phyloP scores from a whole-genome alignment of 1,140 invertebrate species.

The Adelges cooleyi region DNA sequence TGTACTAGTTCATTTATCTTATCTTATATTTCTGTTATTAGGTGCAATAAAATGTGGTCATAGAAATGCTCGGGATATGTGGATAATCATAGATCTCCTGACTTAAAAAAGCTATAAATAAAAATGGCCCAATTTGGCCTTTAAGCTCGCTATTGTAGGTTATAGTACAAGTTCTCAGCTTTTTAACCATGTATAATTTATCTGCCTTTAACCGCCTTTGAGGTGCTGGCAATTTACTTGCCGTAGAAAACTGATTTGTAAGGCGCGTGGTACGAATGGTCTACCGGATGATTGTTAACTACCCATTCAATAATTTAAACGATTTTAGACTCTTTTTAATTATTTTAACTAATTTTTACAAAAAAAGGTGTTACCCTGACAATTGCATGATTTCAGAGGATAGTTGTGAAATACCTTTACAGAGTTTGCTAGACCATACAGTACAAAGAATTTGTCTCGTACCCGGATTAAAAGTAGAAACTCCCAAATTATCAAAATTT shows the following conservation, averaged over 20 bases:
- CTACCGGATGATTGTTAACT: too few relatives aligned
- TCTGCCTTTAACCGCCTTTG: not conserved
- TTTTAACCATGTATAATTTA: too few relatives aligned
- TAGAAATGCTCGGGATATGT: conserved; percentile 2
- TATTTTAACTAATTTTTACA: too few relatives aligned
- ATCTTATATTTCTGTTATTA: conserved; percentile 1
- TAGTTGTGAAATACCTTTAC: not conserved
- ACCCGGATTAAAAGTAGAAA: not conserved
- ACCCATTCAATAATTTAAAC: too few relatives aligned
- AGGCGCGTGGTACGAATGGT: too few relatives aligned
- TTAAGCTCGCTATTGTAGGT: not conserved
- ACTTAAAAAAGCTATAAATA: not conserved
- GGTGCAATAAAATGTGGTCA: conserved; percentile 3
- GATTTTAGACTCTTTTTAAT: not conserved
- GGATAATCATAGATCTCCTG: not conserved
- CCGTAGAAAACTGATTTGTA: not conserved
- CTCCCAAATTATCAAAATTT: too few relatives aligned
- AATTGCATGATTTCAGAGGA: not conserved
- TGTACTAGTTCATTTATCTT: not conserved
- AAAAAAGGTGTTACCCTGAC: conserved; percentile 18
- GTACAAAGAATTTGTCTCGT: not conserved
- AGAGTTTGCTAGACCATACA: conserved; percentile 4
- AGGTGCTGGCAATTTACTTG: not conserved
- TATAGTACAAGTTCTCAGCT: not conserved
- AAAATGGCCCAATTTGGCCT: not conserved